These are phyloP conservation scores for Mus spretus DNA, from an alignment of 2,797 vertebrate genomes.

Conservation along the genomic window DNA sequence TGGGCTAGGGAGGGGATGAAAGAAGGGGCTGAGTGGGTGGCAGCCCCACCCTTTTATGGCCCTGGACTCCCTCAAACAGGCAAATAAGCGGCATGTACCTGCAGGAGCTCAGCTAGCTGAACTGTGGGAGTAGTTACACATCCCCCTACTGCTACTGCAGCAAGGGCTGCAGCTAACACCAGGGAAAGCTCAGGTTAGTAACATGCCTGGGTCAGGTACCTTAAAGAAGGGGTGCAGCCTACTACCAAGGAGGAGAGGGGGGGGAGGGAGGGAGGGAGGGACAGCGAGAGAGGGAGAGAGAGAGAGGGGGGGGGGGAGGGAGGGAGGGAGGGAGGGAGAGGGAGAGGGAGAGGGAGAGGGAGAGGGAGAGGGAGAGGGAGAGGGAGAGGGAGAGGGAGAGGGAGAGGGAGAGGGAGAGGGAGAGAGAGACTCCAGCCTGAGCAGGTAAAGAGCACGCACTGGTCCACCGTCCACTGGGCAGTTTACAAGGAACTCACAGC, in stretches of 20 bases:
- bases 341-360: too few species aligned
- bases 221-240: not conserved
- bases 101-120: not conserved
- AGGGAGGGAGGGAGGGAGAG: not conserved
- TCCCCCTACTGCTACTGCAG: not conserved
- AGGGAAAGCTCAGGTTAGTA: constrained; percentile 32
- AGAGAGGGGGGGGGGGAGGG: not conserved
- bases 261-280: too few species aligned
- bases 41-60: constrained; percentile 10
- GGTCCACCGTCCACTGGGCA: accelerated
- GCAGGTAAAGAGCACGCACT: not conserved
- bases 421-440: not conserved
- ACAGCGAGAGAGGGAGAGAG: too few species aligned
- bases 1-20: not conserved
- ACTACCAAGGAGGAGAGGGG: not conserved
- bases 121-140: not conserved
- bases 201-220: not conserved
- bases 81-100: not conserved
- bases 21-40: constrained; percentile 5
- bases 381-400: too few species aligned
- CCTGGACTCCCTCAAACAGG: not conserved
- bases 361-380: not conserved
- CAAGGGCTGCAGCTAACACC: not conserved
- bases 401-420: not conserved
- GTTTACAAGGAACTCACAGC: not conserved